phyloP scores from a whole-genome alignment of 2,888 invertebrate genomes.

The Drosophila lacicola region DNA sequence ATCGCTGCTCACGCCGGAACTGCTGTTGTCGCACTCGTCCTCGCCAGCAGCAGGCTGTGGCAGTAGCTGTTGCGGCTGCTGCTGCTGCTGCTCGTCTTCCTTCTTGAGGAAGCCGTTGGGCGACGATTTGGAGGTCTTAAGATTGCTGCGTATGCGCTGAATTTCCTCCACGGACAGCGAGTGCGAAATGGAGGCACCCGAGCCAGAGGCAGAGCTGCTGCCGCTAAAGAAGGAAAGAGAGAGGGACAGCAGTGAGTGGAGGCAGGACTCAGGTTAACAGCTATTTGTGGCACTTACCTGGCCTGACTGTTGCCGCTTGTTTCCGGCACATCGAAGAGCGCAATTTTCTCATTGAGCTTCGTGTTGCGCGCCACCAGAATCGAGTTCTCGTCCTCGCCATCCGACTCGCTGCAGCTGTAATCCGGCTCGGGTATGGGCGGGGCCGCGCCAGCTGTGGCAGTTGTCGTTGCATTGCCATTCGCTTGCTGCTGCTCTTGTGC shows the following conservation, averaged over 20 bases:
- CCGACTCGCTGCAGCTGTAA: constrained; percentile 95
- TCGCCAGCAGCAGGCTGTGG: constrained; percentile 54
- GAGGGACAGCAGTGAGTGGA: background rate
- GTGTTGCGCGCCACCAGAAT: constrained; percentile 85
- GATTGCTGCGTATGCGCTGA: constrained; percentile 92
- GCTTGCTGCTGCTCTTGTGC: constrained; percentile 57
- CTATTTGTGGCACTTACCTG: constrained; percentile 85
- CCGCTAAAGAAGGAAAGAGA: constrained; percentile 85
- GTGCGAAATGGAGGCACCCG: constrained; percentile 91
- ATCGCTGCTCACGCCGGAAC: constrained; percentile 94
- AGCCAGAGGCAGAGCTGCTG: constrained; percentile 86
- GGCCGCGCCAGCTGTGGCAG: constrained; percentile 79
- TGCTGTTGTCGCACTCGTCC: constrained; percentile 95
- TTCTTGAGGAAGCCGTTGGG: constrained; percentile 91
- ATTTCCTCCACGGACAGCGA: constrained; percentile 96
- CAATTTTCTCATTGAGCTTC: constrained; percentile 86
- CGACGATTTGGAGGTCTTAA: constrained; percentile 94
- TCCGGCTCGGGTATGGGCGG: constrained; percentile 97
- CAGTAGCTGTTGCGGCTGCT: constrained; percentile 34
- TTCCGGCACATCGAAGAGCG: constrained; percentile 86
- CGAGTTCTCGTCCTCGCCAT: constrained; percentile 88
- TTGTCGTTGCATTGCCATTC: constrained; percentile 43
- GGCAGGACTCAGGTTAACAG: background rate
- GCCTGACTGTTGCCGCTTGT: constrained; percentile 92
- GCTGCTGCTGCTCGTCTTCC: constrained; percentile 80